These are phyloP conservation scores for Arizona elegans DNA, from an alignment of 2,113 vertebrate genomes.

Conservation along the genomic window DNA sequence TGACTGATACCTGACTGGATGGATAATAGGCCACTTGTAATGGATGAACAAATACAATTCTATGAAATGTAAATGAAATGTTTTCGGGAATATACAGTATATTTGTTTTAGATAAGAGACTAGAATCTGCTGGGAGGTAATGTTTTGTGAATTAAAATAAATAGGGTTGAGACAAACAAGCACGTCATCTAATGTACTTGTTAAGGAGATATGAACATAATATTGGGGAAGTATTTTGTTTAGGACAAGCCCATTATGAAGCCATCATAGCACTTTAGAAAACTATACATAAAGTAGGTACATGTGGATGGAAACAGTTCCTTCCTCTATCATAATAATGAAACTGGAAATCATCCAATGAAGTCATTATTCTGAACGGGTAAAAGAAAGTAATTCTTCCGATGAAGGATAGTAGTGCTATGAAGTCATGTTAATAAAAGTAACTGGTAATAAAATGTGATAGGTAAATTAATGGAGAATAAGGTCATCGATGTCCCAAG, in stretches of 20 bases:
- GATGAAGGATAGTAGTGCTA: not conserved
- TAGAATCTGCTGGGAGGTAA: not conserved
- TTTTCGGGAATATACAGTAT: not conserved
- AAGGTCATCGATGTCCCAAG: not conserved
- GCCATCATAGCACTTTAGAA: not conserved
- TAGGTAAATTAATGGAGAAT: not conserved
- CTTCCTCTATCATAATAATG: not conserved
- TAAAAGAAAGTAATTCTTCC: not conserved
- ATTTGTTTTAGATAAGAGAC: not conserved
- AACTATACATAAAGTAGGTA: not conserved
- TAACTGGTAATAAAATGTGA: not conserved
- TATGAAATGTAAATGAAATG: not conserved
- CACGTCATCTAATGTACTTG: not conserved
- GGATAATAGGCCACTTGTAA: not conserved
- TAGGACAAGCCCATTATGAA: not conserved
- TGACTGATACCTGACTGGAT: not conserved
- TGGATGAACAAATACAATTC: not conserved
- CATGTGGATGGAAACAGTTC: not conserved
- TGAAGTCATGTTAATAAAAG: not conserved
- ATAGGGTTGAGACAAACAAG: not conserved
- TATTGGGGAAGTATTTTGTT: not conserved
- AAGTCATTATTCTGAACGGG: not conserved
- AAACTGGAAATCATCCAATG: not conserved
- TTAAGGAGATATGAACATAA: not conserved
- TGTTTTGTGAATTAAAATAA: not conserved